These are phyloP conservation scores for Podargus strigoides DNA, from an alignment of 2,797 vertebrate species.

Conservation along the genomic window DNA sequence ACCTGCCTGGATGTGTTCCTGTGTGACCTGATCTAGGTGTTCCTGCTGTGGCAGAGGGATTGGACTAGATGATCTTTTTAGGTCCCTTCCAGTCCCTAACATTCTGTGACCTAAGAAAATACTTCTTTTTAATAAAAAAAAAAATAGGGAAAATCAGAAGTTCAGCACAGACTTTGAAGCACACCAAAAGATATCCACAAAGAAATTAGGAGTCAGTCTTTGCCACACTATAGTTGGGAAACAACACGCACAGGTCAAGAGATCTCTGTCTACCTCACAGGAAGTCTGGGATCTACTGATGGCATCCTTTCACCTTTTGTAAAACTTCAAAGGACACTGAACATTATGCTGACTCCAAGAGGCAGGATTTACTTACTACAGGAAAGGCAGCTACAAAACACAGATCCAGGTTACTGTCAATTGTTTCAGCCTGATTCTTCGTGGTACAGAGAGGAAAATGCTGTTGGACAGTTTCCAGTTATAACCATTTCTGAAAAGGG, in stretches of 20 bases:
- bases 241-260: background rate
- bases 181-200: accelerated
- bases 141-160: accelerated
- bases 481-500: background rate
- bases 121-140: background rate
- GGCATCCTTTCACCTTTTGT: background rate
- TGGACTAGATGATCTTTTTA: too few relatives aligned
- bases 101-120: too few relatives aligned
- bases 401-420: background rate
- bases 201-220: background rate
- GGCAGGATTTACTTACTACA: background rate
- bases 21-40: too few relatives aligned
- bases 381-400: background rate
- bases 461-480: background rate
- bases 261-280: background rate
- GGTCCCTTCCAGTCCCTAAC: too few relatives aligned
- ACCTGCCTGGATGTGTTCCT: too few relatives aligned
- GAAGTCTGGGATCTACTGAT: background rate
- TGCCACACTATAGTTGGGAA: background rate
- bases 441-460: background rate
- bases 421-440: background rate
- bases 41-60: too few relatives aligned
- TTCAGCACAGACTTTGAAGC: background rate
- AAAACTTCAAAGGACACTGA: background rate
- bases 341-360: background rate